Percentiles rank a stretch among this genome's conserved stretches.
These are phyloP conservation scores for Thalassophryne amazonica DNA, from an alignment of 2,797 vertebrate genomes.

Conservation along the genomic window DNA sequence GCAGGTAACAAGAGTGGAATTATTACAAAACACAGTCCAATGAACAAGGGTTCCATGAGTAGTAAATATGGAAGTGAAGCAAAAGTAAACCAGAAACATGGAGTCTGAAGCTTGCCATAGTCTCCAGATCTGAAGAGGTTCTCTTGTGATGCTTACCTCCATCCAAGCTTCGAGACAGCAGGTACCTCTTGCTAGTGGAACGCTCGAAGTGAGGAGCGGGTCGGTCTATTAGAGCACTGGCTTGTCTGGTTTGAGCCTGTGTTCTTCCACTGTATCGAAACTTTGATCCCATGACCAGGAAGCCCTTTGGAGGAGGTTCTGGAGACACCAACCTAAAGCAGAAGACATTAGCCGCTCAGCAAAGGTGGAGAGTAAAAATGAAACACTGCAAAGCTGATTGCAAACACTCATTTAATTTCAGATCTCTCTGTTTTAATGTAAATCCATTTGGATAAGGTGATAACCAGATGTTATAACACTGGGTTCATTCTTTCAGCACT, in stretches of 20 bases:
- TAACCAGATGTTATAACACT: too few species aligned
- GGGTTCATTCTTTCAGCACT: too few species aligned
- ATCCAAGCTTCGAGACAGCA: conserved; percentile 94
- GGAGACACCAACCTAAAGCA: conserved; percentile 88
- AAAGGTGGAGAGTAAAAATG: neutral
- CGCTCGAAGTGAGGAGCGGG: conserved; percentile 95
- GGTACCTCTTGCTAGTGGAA: conserved; percentile 95
- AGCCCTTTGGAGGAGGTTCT: conserved; percentile 95
- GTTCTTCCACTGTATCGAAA: conserved; percentile 97
- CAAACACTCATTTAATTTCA: too few species aligned
- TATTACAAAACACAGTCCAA: neutral
- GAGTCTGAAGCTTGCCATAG: neutral
- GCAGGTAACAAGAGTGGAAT: conserved; percentile 23
- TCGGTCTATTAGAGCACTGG: conserved; percentile 93
- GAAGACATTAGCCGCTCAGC: too few species aligned
- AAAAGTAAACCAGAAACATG: neutral
- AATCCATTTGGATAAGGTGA: too few species aligned
- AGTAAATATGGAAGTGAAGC: too few species aligned
- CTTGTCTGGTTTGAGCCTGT: conserved; percentile 94
- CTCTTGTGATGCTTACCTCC: conserved; percentile 83
- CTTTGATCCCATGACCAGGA: conserved; percentile 98
- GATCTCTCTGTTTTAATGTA: too few species aligned
- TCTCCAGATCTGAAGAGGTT: neutral
- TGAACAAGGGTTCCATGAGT: neutral
- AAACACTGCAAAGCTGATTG: too few species aligned